A percentile compares a stretch with the other conserved stretches of the same genome.
Conservation (phyloP, 2,888 invertebrate genomes). For the Catotricha subobsoleta region DNA sequence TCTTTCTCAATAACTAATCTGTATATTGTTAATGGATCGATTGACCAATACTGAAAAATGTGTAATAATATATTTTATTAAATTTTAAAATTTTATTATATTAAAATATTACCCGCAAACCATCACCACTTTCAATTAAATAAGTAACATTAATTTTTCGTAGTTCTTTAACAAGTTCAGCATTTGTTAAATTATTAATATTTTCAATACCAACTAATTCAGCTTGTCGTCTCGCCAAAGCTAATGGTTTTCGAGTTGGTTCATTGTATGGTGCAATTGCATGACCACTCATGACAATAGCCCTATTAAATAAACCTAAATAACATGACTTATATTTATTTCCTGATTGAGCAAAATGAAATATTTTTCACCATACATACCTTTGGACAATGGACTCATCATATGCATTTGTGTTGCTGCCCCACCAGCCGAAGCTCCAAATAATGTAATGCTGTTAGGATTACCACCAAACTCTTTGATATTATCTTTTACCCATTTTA, state of each 20-base stretch:
- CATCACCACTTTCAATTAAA: slow-evolving; percentile 27
- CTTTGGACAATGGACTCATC: slow-evolving; percentile 28
- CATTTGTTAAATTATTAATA: slow-evolving; percentile 17
- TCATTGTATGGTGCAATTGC: slow-evolving; percentile 28
- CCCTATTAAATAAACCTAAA: slow-evolving; percentile 30
- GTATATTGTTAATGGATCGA: slow-evolving; percentile 33
- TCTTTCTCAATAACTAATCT: slow-evolving; percentile 29
- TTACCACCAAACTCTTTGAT: slow-evolving; percentile 51
- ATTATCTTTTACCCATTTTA: slow-evolving; percentile 47
- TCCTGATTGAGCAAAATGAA: too few species aligned
- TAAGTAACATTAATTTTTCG: slow-evolving; percentile 24
- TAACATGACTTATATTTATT: slow-evolving; percentile 40
- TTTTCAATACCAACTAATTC: slow-evolving; percentile 25
- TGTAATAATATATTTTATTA: not conserved
- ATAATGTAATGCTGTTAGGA: slow-evolving; percentile 43
- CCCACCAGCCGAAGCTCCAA: slow-evolving; percentile 26
- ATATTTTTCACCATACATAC: slow-evolving; percentile 13
- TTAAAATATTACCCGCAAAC: slow-evolving; percentile 24
- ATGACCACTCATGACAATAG: slow-evolving; percentile 32
- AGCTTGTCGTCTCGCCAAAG: slow-evolving; percentile 26
- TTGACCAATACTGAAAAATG: slow-evolving; percentile 27
- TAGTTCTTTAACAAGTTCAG: slow-evolving; percentile 26
- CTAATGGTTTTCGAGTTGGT: slow-evolving; percentile 15
- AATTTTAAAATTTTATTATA: slow-evolving; percentile 1
- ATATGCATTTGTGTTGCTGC: slow-evolving; percentile 28